phyloP scores from a whole-genome alignment of 2,797 vertebrate species.

The Manis pentadactyla region DNA sequence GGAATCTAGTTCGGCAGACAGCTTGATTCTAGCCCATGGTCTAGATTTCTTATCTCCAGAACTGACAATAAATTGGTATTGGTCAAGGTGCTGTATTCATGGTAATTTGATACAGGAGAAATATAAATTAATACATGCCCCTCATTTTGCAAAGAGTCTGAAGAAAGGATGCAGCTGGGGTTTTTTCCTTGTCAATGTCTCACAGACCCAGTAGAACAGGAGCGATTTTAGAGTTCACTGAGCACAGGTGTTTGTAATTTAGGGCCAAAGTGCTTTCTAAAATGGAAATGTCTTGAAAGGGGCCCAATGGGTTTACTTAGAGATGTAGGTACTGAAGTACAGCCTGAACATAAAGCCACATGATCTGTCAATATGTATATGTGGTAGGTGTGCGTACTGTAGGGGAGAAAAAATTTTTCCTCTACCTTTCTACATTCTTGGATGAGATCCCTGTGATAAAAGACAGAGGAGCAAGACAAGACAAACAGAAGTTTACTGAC shows the following conservation, averaged over 20 bases:
- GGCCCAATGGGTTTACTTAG: neutral
- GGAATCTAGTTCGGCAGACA: no score
- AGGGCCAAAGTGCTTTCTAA: neutral
- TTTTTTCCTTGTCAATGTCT: neutral
- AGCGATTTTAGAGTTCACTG: neutral
- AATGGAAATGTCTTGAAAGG: neutral
- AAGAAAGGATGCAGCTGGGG: neutral
- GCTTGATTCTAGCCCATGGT: neutral
- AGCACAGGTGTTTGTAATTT: neutral
- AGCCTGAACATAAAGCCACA: neutral
- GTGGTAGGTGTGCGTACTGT: neutral
- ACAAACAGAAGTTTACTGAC: neutral
- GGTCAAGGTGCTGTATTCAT: neutral
- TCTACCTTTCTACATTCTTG: neutral
- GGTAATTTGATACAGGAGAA: neutral
- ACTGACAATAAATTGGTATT: neutral
- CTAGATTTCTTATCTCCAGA: neutral
- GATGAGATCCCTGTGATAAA: neutral
- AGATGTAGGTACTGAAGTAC: neutral
- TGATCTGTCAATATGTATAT: neutral
- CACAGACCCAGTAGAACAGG: neutral
- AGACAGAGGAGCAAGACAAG: neutral
- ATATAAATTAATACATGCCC: neutral
- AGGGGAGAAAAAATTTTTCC: neutral
- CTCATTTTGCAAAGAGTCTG: neutral